These are phyloP conservation scores for Gila robusta DNA, from an alignment of 2,797 vertebrate genomes.

Conservation along the genomic window DNA sequence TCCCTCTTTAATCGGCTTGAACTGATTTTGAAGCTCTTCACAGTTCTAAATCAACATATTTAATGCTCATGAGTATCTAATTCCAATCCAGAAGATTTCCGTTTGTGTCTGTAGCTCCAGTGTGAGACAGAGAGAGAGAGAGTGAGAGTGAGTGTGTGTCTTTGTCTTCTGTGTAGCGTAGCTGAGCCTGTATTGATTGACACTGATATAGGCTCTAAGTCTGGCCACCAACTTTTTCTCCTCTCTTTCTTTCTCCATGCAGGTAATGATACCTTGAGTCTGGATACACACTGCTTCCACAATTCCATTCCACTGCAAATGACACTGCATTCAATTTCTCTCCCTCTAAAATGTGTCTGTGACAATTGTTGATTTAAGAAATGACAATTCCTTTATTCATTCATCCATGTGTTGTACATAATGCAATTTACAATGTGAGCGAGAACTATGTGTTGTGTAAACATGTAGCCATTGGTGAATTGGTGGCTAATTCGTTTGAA, in stretches of 20 bases:
- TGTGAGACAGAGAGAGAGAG: neutral
- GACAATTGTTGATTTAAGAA: neutral
- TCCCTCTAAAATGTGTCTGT: neutral
- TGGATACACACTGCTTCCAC: neutral
- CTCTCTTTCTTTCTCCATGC: neutral
- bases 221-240: neutral
- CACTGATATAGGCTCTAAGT: neutral
- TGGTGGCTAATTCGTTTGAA: neutral
- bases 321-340: neutral
- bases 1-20: too few relatives aligned
- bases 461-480: neutral
- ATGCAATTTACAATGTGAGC: neutral
- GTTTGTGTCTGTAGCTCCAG: neutral
- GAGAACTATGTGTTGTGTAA: neutral
- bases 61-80: neutral
- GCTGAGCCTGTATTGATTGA: neutral
- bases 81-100: neutral
- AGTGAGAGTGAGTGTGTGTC: too few relatives aligned
- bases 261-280: neutral
- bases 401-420: neutral
- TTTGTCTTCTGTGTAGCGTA: neutral
- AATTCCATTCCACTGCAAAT: neutral
- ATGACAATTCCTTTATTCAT: neutral
- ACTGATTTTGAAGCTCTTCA: too few relatives aligned
- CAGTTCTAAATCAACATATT: too few relatives aligned